Evolutionary conservation across 2,113 vertebrate genomes (phyloP).

Genomic region (Physeter macrocephalus): DNA sequence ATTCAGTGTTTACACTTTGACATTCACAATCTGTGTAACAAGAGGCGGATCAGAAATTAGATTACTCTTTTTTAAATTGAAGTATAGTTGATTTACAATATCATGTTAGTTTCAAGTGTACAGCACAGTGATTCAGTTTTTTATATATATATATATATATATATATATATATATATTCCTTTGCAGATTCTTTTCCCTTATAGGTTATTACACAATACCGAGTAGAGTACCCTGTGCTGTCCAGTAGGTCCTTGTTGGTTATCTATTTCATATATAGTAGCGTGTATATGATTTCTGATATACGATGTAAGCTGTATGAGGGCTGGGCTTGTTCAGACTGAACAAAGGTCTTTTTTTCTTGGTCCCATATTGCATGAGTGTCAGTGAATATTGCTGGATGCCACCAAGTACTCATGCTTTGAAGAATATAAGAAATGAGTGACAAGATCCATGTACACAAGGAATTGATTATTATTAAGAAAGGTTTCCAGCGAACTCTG

Average conservation of each 20-base stretch:
- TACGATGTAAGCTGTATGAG: rapidly evolving
- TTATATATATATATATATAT: not conserved
- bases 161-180: not conserved
- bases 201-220: not conserved
- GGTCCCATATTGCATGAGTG: not conserved
- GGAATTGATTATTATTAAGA: not conserved
- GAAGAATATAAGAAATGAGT: not conserved
- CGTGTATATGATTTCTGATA: not conserved
- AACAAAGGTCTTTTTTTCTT: not conserved
- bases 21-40: not conserved
- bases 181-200: not conserved
- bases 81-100: not conserved
- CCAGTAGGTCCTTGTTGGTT: not conserved
- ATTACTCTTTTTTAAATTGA: not conserved
- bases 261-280: not conserved
- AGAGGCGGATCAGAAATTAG: not conserved
- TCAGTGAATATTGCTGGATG: not conserved
- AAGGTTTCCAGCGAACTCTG: not conserved
- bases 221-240: not conserved
- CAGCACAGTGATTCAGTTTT: not conserved
- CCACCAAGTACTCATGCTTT: not conserved
- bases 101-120: not conserved
- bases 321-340: not conserved
- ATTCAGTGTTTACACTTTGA: not conserved
- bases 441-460: not conserved